Conservation (phyloP, 2,797 vertebrate species). For the Cossypha heuglini region DNA sequence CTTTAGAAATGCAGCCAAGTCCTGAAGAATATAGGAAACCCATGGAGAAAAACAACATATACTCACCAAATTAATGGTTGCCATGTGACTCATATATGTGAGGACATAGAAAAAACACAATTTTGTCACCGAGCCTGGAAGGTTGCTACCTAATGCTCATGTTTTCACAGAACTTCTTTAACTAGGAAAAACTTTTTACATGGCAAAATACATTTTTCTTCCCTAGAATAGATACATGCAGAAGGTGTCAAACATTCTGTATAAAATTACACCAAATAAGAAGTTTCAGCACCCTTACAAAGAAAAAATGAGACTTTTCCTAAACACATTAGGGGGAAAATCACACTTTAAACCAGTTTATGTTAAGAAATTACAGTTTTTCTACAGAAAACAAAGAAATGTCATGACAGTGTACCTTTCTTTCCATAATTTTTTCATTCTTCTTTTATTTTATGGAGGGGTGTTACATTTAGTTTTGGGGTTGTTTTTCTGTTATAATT, state of each 20-base stretch:
- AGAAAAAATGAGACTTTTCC: background rate
- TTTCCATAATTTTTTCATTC: background rate
- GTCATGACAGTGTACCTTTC: background rate
- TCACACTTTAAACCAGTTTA: background rate
- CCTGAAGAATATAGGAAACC: background rate
- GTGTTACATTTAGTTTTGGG: background rate
- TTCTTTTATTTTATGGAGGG: background rate
- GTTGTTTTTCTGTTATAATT: background rate
- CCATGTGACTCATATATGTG: fast-evolving
- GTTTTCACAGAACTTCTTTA: background rate
- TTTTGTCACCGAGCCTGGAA: fast-evolving
- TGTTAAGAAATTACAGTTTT: background rate
- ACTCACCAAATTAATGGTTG: background rate
- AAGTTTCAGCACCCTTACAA: background rate
- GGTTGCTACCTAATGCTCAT: fast-evolving
- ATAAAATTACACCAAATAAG: background rate
- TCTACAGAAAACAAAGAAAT: background rate
- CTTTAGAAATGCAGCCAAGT: background rate
- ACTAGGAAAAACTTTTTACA: background rate
- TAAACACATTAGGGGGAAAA: fast-evolving
- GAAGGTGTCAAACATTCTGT: background rate
- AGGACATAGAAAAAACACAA: background rate
- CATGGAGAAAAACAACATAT: background rate
- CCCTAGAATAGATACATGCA: background rate
- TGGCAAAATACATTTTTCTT: background rate